These are phyloP conservation scores for Clitarchus hookeri DNA, from an alignment of 2,888 invertebrate genomes.

Conservation along the genomic window DNA sequence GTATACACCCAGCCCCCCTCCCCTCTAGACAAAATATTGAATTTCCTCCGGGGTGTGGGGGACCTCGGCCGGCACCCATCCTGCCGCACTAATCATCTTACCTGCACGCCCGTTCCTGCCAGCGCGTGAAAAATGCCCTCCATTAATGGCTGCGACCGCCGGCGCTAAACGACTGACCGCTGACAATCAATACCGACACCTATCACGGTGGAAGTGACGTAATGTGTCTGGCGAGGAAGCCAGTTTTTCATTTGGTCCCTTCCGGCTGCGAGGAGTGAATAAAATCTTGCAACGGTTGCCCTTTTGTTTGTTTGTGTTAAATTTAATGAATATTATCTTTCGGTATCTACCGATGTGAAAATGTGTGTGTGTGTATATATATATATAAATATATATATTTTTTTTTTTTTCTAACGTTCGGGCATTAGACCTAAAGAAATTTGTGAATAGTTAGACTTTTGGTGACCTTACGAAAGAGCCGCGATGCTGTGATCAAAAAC, in stretches of 20 bases:
- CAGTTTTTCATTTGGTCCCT: neutral
- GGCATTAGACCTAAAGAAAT: too few relatives aligned
- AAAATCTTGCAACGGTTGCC: too few relatives aligned
- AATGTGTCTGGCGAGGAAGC: neutral
- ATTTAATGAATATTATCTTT: too few relatives aligned
- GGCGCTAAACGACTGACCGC: neutral
- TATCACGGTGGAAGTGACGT: neutral
- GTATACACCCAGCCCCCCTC: neutral
- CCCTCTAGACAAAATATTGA: neutral
- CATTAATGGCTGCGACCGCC: neutral
- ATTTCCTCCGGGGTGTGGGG: neutral
- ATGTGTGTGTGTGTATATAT: too few relatives aligned
- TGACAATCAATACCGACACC: neutral
- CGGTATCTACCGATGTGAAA: too few relatives aligned
- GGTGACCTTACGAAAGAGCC: too few relatives aligned
- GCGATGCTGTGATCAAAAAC: too few relatives aligned
- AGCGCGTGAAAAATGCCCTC: neutral
- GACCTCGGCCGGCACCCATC: neutral
- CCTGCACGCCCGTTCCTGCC: neutral
- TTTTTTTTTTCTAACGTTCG: too few relatives aligned
- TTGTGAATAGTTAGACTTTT: too few relatives aligned
- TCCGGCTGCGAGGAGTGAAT: neutral
- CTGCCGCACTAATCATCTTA: neutral
- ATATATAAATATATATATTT: too few relatives aligned
- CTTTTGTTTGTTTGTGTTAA: too few relatives aligned